Conservation (phyloP, 2,888 invertebrate species). For the Monochamus alternatus region DNA sequence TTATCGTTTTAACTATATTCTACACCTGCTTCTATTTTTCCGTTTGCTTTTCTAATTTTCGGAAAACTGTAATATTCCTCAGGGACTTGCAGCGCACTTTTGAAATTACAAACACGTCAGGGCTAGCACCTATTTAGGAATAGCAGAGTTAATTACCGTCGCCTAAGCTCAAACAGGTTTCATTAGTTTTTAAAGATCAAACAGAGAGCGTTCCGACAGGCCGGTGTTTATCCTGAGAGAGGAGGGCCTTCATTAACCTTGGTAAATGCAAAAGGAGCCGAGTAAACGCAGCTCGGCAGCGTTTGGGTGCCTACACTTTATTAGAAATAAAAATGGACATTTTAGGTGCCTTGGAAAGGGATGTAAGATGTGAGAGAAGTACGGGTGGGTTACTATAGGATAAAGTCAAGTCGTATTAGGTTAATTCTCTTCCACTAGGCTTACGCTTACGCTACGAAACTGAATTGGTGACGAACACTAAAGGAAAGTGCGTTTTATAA, state of each 20-base stretch:
- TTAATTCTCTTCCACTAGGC: too few species aligned
- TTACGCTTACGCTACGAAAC: too few species aligned
- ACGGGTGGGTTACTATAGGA: too few species aligned
- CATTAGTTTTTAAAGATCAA: slow-evolving; percentile 10
- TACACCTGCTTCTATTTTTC: too few species aligned
- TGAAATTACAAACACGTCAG: slow-evolving; percentile 4
- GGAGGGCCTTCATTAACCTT: background rate
- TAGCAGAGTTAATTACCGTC: slow-evolving; percentile 4
- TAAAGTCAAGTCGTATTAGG: too few species aligned
- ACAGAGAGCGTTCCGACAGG: background rate
- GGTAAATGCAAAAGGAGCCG: background rate
- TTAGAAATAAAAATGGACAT: background rate
- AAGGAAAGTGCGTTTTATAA: too few species aligned
- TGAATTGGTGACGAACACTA: too few species aligned
- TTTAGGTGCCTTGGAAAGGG: background rate
- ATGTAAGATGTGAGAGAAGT: too few species aligned
- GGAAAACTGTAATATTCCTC: background rate
- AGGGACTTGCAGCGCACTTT: background rate
- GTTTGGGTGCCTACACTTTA: background rate
- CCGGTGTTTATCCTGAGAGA: background rate
- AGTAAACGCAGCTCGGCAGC: background rate
- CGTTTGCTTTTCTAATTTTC: too few species aligned
- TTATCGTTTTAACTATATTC: too few species aligned
- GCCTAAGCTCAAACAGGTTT: slow-evolving; percentile 8
- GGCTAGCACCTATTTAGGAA: slow-evolving; percentile 6